Conservation (phyloP, 2,797 vertebrate species). For the Enteromius radiatus region DNA sequence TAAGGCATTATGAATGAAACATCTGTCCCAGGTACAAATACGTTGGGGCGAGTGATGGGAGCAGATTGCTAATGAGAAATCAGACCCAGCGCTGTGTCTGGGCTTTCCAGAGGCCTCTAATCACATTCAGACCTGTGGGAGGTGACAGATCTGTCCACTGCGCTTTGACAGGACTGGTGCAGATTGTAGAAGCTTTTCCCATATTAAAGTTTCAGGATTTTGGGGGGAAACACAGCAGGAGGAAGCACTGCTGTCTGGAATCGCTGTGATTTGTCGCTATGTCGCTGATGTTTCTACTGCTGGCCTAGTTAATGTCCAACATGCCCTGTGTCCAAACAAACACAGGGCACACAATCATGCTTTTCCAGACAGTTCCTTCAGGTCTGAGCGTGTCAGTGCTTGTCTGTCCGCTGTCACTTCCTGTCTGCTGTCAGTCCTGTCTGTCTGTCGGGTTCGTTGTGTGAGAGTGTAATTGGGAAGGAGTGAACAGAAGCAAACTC, state of each 20-base stretch:
- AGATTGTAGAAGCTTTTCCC: conserved; percentile 40
- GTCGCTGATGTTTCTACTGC: conserved; percentile 20
- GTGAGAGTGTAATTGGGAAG: conserved; percentile 37
- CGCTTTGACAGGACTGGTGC: conserved; percentile 38
- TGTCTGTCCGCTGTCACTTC: conserved; percentile 27
- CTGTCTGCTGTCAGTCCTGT: conserved; percentile 25
- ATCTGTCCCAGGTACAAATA: conserved; percentile 52
- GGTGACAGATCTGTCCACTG: conserved; percentile 32
- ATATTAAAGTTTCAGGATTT: conserved; percentile 39
- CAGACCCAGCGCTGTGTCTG: conserved; percentile 37
- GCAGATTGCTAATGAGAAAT: conserved; percentile 54
- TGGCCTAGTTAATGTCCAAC: conserved; percentile 50
- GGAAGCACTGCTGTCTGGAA: conserved; percentile 29
- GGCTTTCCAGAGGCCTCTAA: conserved; percentile 49
- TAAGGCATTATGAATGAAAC: conserved; percentile 57
- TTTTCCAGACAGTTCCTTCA: conserved; percentile 13
- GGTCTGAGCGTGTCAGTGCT: neutral
- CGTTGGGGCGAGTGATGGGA: conserved; percentile 29
- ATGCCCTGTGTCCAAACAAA: conserved; percentile 45
- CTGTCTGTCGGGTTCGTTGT: conserved; percentile 21
- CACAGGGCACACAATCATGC: conserved; percentile 32
- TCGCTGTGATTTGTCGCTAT: conserved; percentile 37
- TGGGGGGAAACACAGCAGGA: conserved; percentile 10
- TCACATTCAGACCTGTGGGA: conserved; percentile 45
- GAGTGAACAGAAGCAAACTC: neutral